These are phyloP conservation scores for Mormyrus proboscirostris DNA, from an alignment of 2,797 vertebrate genomes.

Conservation along the genomic window DNA sequence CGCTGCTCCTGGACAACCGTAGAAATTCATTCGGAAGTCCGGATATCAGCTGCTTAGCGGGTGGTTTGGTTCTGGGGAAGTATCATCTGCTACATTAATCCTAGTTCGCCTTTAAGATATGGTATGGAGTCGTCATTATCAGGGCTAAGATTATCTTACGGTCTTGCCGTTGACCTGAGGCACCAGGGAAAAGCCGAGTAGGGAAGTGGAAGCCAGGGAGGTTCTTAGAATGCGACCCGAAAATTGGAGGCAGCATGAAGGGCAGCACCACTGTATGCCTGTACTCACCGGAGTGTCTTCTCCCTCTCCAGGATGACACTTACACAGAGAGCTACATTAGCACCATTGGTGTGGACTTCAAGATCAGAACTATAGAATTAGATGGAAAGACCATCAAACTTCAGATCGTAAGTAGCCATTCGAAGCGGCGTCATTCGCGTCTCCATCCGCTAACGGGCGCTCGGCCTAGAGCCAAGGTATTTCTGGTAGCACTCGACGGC, in stretches of 20 bases:
- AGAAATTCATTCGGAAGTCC: background rate
- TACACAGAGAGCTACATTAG: slow-evolving; percentile 99
- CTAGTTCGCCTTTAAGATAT: background rate
- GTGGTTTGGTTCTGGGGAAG: background rate
- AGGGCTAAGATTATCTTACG: background rate
- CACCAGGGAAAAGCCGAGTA: background rate
- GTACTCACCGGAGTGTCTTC: slow-evolving; percentile 2
- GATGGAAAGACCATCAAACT: slow-evolving; percentile 98
- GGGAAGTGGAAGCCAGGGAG: background rate
- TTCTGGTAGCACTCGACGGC: background rate
- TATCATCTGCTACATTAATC: background rate
- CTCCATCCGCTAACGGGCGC: background rate
- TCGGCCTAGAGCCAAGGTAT: background rate
- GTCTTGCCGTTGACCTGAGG: background rate
- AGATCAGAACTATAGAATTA: slow-evolving; percentile 97
- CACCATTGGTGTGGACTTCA: slow-evolving; percentile 97
- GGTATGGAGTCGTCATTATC: background rate
- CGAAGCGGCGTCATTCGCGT: background rate
- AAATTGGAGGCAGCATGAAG: background rate
- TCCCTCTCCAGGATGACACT: slow-evolving; percentile 78
- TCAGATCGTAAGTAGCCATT: slow-evolving; percentile 80
- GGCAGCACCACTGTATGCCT: background rate
- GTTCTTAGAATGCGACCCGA: background rate
- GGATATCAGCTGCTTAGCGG: background rate
- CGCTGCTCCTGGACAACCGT: background rate